Base-by-base conservation (phyloP, 2,888 invertebrate species). In the Octonoba sinensis region DNA sequence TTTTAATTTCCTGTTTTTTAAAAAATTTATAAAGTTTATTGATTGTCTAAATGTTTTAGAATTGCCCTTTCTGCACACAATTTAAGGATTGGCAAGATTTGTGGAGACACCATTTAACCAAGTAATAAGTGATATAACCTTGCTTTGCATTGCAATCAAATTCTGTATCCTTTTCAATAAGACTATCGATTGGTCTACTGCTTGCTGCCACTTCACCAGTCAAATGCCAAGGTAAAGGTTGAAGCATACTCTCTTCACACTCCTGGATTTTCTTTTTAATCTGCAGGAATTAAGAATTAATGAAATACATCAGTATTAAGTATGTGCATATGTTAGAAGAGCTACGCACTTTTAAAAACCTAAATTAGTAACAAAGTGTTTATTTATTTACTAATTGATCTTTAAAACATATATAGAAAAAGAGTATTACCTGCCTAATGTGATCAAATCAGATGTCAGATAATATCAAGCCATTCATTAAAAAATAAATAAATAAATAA, bases 151-250 rank as follows among this genome's bases (percentile, higher is more conserved):
- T 93, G 27, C 94, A 90, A 87, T 97, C 96, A 89, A 96, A 97
- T 87, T 96, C 95, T 0, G 99, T 91, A 81, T 95, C 92, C 89
- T 98, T 96, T 89, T 97, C 94, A 0, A 99, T 90, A 24, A 99
- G 89, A 0, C 97, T 96, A 90, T 99, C 97, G 88, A 95, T 93
- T 0, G 98, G 98, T 73, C 99, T 90, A 81, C 90, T 91, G 0
- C 91, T 89, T 0, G 93, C 95, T 76, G 92, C 91, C 0, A 96
- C 92, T 91, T 99, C 99, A 83, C 99, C 99, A 87, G 93, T 93
- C 60, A 98, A 89, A 87, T 96, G 96, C 99, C 99, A 99, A 0
- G 96, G 93, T 86, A 96, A 96, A 83, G 96, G 95, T 15, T 91
- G 91, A 46, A 98, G 87, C 84, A 88, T 89, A 54, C 87, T 87